Evolutionary conservation across 30 jellyfish, hydroid and myxozoan genomes (phyloP).

Genomic region (Haliclystus octoradiatus): DNA sequence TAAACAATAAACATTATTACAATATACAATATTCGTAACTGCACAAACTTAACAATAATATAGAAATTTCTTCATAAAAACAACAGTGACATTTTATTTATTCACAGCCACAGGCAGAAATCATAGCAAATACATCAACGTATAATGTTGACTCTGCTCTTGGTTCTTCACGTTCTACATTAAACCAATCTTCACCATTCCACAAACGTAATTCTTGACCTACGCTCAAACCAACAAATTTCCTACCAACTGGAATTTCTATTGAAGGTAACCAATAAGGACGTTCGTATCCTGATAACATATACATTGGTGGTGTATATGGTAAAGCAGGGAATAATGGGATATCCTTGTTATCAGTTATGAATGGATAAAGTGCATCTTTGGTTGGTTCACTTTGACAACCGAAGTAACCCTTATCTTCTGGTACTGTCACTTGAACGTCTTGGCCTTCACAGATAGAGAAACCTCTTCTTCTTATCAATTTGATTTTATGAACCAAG

Average conservation of each 20-base stretch:
- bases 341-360: not conserved
- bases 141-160: not conserved
- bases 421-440: not conserved
- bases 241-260: not conserved
- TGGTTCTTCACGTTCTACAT: not conserved
- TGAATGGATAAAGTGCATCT: not conserved
- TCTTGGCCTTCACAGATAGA: no score
- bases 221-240: not conserved
- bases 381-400: not conserved
- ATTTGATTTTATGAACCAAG: not conserved
- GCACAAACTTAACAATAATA: no score
- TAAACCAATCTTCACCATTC: not conserved
- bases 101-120: not conserved
- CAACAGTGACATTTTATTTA: no score
- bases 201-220: not conserved
- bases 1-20: no score
- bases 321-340: not conserved
- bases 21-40: no score
- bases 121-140: not conserved
- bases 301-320: not conserved
- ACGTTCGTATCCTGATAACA: not conserved
- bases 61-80: no score
- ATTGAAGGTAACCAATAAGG: not conserved
- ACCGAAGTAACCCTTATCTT: not conserved
- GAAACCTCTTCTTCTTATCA: not conserved